These are phyloP conservation scores for Ceyx cyanopectus DNA, from an alignment of 2,113 vertebrate genomes.

Conservation along the genomic window DNA sequence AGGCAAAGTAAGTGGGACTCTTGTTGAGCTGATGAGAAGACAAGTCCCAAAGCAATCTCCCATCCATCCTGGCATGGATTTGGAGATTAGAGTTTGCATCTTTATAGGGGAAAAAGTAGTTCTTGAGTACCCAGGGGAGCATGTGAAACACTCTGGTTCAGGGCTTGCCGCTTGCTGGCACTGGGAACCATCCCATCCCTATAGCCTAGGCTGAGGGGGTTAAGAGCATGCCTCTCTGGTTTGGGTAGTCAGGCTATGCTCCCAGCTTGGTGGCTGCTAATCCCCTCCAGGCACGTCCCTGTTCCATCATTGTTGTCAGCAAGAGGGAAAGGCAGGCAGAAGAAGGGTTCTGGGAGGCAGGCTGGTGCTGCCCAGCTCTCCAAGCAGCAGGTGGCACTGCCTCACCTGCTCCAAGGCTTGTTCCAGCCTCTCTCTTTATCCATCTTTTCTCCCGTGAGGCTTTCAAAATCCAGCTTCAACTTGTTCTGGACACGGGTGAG, in stretches of 20 bases:
- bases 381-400: background rate
- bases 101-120: background rate
- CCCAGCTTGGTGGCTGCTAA: background rate
- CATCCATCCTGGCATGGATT: background rate
- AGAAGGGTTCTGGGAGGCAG: background rate
- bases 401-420: background rate
- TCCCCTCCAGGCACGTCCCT: background rate
- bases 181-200: background rate
- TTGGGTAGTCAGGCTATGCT: background rate
- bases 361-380: background rate
- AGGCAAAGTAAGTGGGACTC: slow-evolving; percentile 21
- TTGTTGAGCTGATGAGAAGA: slow-evolving; percentile 32
- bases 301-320: background rate
- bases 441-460: background rate
- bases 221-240: background rate
- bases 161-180: background rate
- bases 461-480: background rate
- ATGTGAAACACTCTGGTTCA: background rate
- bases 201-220: background rate
- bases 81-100: background rate
- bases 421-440: background rate
- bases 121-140: background rate
- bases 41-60: background rate
- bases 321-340: background rate
- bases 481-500: background rate